Evolutionary conservation across 2,113 vertebrate species (phyloP), one percentile per base, ranked within the genome.

Genomic region (Zapornia atra): DNA sequence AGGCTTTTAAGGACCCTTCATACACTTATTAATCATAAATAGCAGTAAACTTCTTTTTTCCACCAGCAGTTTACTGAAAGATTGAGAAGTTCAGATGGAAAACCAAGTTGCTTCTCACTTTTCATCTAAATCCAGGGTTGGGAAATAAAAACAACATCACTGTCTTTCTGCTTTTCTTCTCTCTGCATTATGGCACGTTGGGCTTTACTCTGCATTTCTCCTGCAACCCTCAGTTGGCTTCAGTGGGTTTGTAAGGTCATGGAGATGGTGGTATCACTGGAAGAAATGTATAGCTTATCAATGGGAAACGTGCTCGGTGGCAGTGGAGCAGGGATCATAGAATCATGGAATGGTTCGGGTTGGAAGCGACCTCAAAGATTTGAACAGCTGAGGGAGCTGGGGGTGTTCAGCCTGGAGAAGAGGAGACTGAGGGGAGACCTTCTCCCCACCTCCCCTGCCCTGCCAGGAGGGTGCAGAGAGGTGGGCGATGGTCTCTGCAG

Each of bases 211-310:
- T 86, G 29, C 1, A 12, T 53, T 29, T 44, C 38, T 17, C n/a
- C 71, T 19, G 22, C 57, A 26, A 7, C 73, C 54, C 16, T n/a
- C 26, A 2, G 36, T 26, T 75, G 85, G 48, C 40, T 38, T 18
- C 10, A 10, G 14, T 36, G 68, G n/a, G 15, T 61, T 46, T 81
- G 24, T 28, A 3, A 66, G 38, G 15, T 4, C 40, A 50, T 1
- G 2, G 36, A 24, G n/a, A 5, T 0, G 3, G 5, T 5, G 53
- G 18, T 14, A 1, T 22, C 1, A 4, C 9, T 26, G 1, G 63
- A 21, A 83, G 84, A 42, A 48, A 28, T 40, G 25, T 40, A 7
- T 2, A 0, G 1, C 9, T 64, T 25, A 5, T 33, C 20, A 13
- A 1, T 3, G 1, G 60, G 25, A 51, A 63, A 18, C 1, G 1